phyloP scores from a whole-genome alignment of 2,797 vertebrate species.

The Simalia tracyae region DNA sequence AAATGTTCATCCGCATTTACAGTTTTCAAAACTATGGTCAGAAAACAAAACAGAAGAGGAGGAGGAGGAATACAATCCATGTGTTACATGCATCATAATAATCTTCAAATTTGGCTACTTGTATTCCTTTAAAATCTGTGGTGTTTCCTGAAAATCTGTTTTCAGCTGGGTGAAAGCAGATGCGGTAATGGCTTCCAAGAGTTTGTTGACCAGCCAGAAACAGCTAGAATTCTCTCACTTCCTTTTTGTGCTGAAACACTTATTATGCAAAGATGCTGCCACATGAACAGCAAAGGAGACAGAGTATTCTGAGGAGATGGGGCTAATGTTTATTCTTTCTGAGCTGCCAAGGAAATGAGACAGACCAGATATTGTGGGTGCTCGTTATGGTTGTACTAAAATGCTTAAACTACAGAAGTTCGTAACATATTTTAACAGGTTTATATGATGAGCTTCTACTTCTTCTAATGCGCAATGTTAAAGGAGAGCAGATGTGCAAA shows the following conservation, averaged over 20 bases:
- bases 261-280: neutral
- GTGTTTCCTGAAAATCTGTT: neutral
- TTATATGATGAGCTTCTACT: neutral
- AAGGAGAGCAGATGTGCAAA: neutral
- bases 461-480: neutral
- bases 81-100: neutral
- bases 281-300: neutral
- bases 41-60: neutral
- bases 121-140: neutral
- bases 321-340: neutral
- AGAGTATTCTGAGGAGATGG: neutral
- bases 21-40: neutral
- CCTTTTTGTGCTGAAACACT: neutral
- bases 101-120: neutral
- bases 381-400: neutral
- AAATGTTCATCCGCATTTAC: constrained; percentile 11
- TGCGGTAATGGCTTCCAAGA: neutral
- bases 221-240: neutral
- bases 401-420: neutral
- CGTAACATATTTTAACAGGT: neutral
- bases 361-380: neutral
- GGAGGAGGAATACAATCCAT: neutral
- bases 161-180: neutral
- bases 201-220: neutral
- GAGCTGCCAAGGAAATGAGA: neutral